Evolutionary conservation across 2,797 vertebrate genomes (phyloP), one percentile per base, ranked within the genome.

Genomic region (Sphaeramia orbicularis): DNA sequence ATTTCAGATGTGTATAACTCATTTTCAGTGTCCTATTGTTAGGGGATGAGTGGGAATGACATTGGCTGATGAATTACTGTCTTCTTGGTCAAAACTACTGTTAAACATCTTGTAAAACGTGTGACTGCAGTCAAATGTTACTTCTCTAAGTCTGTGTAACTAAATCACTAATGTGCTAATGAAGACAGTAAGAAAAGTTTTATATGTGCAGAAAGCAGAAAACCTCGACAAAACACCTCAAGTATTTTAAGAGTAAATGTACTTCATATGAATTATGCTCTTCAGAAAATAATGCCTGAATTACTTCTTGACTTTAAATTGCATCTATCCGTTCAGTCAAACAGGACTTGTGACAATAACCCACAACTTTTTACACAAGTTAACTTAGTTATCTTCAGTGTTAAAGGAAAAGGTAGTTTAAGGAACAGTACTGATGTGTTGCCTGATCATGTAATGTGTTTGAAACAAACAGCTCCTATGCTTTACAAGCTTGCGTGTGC

Each of bases 321-420:
- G 62, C 76, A 78, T 78, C 67, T 16, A 48, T 32, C 18, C 61
- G 47, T 44, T 69, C n/a, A 14, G 45, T 71, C 63, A 2, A 38
- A 65, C 38, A 58, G 49, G 42, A 75, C 59, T 73, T 60, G n/a
- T 48, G 30, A 80, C 43, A 63, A 60, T 56, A 54, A 53, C 7
- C 57, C n/a, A 30, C 35, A 65, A 63, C 1, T 2, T 21, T 56
- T 77, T 21, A 74, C 75, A 75, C 40, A 58, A 55, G 59, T 79
- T 55, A 66, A 77, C 72, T n/a, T n/a, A 78, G 45, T 53, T 37
- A 12, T 67, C 71, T 84, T 89, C 80, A 87, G 80, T 84, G 83
- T 83, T 72, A 52, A 59, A 51, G 18, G 32, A 16, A 49, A 49
- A n/a, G 35, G 30, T 57, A 8, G 51, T 61, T 60, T 60, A 12